A percentile compares a stretch with the other conserved stretches of the same genome.
These are phyloP conservation scores for Argyresthia albistria DNA, from an alignment of 2,888 invertebrate species.

Conservation along the genomic window DNA sequence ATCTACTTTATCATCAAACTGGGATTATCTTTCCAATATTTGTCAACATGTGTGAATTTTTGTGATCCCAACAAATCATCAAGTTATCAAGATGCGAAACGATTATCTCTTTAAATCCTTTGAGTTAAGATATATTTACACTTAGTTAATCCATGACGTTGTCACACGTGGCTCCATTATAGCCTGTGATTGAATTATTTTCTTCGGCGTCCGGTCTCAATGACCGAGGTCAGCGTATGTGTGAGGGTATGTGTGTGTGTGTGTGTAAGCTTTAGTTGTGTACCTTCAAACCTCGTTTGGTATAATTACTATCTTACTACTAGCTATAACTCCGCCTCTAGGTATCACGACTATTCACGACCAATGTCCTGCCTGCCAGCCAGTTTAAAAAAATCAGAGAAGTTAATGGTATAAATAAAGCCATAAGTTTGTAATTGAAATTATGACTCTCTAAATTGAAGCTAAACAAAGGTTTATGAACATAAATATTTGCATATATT, in stretches of 20 bases:
- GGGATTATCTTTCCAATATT: too few relatives aligned
- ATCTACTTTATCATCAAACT: too few relatives aligned
- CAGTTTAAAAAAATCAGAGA: not conserved
- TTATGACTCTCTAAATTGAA: not conserved
- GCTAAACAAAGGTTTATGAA: too few relatives aligned
- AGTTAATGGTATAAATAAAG: too few relatives aligned
- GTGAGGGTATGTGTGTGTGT: constrained; percentile 14
- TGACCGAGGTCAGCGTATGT: constrained; percentile 46
- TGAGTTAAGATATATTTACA: too few relatives aligned
- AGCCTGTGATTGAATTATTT: constrained; percentile 46
- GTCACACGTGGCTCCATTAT: too few relatives aligned
- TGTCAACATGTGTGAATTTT: too few relatives aligned
- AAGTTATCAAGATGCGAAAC: too few relatives aligned
- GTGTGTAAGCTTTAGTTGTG: constrained; percentile 20
- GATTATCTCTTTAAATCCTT: too few relatives aligned
- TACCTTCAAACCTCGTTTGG: constrained; percentile 65
- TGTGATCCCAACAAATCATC: too few relatives aligned
- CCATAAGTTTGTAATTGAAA: not conserved
- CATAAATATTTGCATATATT: too few relatives aligned
- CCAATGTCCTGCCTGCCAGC: not conserved
- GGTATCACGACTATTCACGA: constrained; percentile 16
- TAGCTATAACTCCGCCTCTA: constrained; percentile 32
- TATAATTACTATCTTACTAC: constrained; percentile 48
- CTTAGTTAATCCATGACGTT: too few relatives aligned
- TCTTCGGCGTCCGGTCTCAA: constrained; percentile 24